Percentiles rank a stretch among this genome's conserved stretches.
Conservation (phyloP, 2,113 vertebrate genomes). For the Rhagologus leucostigma region DNA sequence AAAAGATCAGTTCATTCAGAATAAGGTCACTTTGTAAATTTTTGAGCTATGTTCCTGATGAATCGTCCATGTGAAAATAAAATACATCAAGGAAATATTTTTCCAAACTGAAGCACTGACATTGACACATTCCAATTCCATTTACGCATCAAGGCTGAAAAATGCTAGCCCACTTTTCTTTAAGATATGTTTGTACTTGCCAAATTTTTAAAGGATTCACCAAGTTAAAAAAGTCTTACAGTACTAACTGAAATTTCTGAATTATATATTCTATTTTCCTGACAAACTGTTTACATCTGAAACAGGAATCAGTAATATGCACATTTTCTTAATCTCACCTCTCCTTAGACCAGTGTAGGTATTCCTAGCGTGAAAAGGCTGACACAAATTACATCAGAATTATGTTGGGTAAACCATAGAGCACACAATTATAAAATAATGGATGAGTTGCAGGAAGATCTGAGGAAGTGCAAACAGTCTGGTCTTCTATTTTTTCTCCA, state of each 20-base stretch:
- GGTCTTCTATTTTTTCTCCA: neutral
- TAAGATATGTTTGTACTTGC: neutral
- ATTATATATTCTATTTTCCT: neutral
- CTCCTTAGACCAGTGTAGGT: neutral
- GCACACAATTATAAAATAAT: conserved; percentile 69
- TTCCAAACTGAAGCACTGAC: neutral
- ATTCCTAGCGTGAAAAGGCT: neutral
- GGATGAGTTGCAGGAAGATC: neutral
- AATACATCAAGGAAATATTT: neutral
- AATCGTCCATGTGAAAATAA: neutral
- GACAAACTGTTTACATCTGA: neutral
- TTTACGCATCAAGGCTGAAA: neutral
- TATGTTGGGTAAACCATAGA: conserved; percentile 81
- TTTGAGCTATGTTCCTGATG: neutral
- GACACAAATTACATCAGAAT: neutral
- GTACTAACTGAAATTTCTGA: neutral
- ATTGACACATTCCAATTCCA: neutral
- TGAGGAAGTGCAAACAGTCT: neutral
- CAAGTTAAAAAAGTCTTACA: neutral
- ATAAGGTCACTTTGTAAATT: neutral
- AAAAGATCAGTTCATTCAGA: neutral
- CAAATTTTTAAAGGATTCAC: neutral
- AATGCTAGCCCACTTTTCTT: neutral
- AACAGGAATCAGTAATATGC: neutral
- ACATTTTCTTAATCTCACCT: neutral